Conservation (phyloP, 35 echinoderm and acorn worm genomes). For the Holothuria glaberrima region DNA sequence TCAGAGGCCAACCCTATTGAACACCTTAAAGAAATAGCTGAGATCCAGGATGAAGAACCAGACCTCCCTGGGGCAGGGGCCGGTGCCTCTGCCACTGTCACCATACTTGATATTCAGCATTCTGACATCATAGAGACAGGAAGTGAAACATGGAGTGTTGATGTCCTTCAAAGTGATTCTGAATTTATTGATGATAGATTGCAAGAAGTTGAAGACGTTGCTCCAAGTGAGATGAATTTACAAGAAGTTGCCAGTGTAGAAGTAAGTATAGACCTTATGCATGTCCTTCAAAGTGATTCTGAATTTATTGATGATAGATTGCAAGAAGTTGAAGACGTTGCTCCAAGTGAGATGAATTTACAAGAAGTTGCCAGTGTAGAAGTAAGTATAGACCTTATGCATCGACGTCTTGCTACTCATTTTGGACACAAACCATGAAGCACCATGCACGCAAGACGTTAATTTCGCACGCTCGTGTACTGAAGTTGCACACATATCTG, state of each 20-base stretch:
- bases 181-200: conserved; percentile 69
- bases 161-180: conserved; percentile 88
- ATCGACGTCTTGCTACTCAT: too few species aligned
- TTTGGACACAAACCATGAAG: too few species aligned
- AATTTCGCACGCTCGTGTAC: too few species aligned
- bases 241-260: conserved; percentile 52
- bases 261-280: conserved; percentile 40
- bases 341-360: conserved; percentile 28
- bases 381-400: too few species aligned
- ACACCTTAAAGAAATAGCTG: conserved; percentile 88
- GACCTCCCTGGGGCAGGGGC: conserved; percentile 51
- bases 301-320: conserved; percentile 69
- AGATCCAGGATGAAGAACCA: conserved; percentile 72
- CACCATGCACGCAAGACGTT: too few species aligned
- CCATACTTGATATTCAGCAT: conserved; percentile 52
- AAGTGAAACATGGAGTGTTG: conserved; percentile 98
- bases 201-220: conserved; percentile 80
- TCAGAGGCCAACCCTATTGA: conserved; percentile 92
- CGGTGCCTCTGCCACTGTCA: background rate
- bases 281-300: conserved; percentile 88
- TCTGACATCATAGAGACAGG: conserved; percentile 80
- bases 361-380: conserved; percentile 52
- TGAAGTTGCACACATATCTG: too few species aligned
- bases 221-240: conserved; percentile 28
- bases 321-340: conserved; percentile 80